Evolutionary conservation across 2,888 invertebrate species (phyloP).

Genomic region (Lasioglossum calceatum): DNA sequence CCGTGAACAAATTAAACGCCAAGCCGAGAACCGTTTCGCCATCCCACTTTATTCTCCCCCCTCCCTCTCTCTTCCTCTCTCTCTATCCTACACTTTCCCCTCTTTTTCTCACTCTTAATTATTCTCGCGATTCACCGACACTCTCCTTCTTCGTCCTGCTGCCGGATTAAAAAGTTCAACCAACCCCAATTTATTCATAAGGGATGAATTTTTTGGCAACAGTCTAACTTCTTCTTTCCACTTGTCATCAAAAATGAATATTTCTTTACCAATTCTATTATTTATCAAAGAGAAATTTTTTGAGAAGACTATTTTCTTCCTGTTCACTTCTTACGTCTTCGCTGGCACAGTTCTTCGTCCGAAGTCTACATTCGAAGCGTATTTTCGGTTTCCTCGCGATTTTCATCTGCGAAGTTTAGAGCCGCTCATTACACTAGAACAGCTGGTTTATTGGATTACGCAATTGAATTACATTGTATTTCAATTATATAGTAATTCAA

Average conservation of each 20-base stretch:
- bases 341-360: not conserved
- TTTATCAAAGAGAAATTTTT: not conserved
- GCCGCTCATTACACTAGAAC: slow-evolving; percentile 12
- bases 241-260: not conserved
- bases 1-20: slow-evolving; percentile 58
- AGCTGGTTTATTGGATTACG: slow-evolving; percentile 10
- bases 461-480: too few species aligned
- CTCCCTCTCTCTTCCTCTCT: not conserved
- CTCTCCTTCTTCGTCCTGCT: not conserved
- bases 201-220: too few species aligned
- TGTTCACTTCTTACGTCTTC: not conserved
- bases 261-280: not conserved
- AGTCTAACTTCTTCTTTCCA: too few species aligned
- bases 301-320: not conserved
- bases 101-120: not conserved
- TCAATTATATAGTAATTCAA: too few species aligned
- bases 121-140: not conserved
- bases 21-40: slow-evolving; percentile 1
- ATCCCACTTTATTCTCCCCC: not conserved
- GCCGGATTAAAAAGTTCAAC: not conserved
- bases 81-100: not conserved
- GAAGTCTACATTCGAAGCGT: not conserved
- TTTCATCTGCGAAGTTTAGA: slow-evolving; percentile 1
- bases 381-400: not conserved
- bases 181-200: not conserved